phyloP scores from a whole-genome alignment of 2,113 vertebrate genomes.

The Euleptes europaea region DNA sequence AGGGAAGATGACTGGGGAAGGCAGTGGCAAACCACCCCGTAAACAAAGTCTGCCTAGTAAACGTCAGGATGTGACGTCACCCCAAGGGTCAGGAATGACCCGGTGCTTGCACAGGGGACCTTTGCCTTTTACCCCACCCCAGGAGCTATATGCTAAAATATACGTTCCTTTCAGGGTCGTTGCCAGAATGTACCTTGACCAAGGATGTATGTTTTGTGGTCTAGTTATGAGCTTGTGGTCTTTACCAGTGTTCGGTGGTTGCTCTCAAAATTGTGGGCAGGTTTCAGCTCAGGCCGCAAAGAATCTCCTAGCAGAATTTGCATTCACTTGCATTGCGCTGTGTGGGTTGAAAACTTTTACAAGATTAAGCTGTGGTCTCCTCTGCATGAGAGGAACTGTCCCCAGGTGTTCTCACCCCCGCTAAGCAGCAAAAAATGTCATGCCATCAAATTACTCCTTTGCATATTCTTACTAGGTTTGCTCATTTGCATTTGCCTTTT shows the following conservation, averaged over 20 bases:
- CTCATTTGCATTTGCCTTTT: conserved; percentile 43
- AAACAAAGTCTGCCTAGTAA: no score
- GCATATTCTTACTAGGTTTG: neutral
- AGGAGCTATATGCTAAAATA: no score
- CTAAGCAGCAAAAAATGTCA: conserved; percentile 56
- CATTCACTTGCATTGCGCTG: conserved; percentile 41
- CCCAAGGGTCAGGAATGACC: no score
- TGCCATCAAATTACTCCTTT: conserved; percentile 25
- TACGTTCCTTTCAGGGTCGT: no score
- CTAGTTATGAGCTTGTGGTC: conserved; percentile 41
- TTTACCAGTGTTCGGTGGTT: conserved; percentile 29
- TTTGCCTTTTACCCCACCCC: no score
- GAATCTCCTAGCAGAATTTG: conserved; percentile 51
- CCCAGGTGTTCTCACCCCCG: conserved; percentile 19
- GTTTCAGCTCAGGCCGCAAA: conserved; percentile 31
- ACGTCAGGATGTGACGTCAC: no score
- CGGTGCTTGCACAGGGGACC: no score
- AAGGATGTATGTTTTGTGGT: conserved; percentile 18
- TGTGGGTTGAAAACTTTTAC: conserved; percentile 31
- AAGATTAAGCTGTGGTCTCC: conserved; percentile 50
- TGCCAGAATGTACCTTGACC: no score
- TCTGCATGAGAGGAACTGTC: conserved; percentile 32
- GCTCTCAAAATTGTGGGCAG: conserved; percentile 48
- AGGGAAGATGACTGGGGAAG: no score
- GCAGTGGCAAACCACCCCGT: no score